Percentiles rank a stretch among this genome's conserved stretches.
Evolutionary conservation across 2,888 invertebrate genomes (phyloP).

Genomic region (Trachelus iudaicus): DNA sequence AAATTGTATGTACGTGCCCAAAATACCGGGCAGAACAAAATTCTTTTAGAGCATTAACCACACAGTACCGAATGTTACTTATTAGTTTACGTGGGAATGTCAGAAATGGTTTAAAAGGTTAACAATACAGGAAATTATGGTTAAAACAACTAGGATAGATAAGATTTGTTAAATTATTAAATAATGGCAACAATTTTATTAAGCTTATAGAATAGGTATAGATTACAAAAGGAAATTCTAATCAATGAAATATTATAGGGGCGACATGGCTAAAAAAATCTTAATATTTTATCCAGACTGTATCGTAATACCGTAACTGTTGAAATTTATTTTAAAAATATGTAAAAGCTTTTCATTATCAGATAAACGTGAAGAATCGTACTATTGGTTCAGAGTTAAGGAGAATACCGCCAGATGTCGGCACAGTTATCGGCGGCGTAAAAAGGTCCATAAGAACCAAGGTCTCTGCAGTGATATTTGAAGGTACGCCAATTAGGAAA

Average conservation of each 20-base stretch:
- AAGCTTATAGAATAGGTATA: neutral
- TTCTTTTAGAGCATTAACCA: neutral
- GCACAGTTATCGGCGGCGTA: conserved; percentile 34
- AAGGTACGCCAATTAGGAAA: neutral
- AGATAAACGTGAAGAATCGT: conserved; percentile 16
- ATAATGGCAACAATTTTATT: neutral
- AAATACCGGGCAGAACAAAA: neutral
- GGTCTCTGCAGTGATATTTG: neutral
- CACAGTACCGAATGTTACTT: neutral
- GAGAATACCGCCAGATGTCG: conserved; percentile 49
- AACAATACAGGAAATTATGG: neutral
- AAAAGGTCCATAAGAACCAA: neutral
- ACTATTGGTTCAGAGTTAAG: conserved; percentile 37
- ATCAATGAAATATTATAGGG: neutral
- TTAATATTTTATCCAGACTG: neutral
- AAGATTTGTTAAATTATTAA: neutral
- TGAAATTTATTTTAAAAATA: conserved; percentile 22
- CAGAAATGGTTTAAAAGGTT: neutral
- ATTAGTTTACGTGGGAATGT: neutral
- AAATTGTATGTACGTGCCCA: neutral
- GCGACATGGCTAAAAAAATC: neutral
- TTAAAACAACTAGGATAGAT: neutral
- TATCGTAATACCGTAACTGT: neutral
- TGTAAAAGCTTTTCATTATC: conserved; percentile 18
- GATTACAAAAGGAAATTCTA: neutral